Percentiles rank a stretch among this genome's conserved stretches.
phyloP scores from a whole-genome alignment of 92 coral and sea anemone species.

The Epizoanthus scotinus region DNA sequence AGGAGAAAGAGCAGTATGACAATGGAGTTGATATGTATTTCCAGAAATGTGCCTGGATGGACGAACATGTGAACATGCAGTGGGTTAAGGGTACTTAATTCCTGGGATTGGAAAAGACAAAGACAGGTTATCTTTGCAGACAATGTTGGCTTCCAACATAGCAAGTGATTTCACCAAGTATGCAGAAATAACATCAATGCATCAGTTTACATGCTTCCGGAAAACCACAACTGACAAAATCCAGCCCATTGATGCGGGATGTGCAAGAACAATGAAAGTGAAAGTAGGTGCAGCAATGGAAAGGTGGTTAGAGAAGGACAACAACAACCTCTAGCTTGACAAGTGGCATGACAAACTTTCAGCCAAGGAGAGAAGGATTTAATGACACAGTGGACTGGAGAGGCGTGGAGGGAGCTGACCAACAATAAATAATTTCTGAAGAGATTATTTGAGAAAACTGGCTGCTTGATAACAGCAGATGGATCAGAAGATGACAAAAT shows the following conservation, averaged over 20 bases:
- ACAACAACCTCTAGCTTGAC: slow-evolving; percentile 51
- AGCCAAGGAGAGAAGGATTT: too few relatives aligned
- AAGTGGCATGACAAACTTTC: slow-evolving; percentile 9
- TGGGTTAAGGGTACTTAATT: slow-evolving; percentile 41
- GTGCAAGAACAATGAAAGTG: slow-evolving; percentile 54
- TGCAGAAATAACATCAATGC: slow-evolving; percentile 65
- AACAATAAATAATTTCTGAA: slow-evolving; percentile 2
- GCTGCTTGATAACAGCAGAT: slow-evolving; percentile 63
- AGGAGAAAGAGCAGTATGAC: slow-evolving; percentile 47
- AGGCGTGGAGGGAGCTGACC: too few relatives aligned
- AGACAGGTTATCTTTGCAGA: slow-evolving; percentile 56
- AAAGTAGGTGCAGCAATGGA: slow-evolving; percentile 67
- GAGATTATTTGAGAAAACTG: slow-evolving; percentile 63
- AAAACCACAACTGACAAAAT: slow-evolving; percentile 65
- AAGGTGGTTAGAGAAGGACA: slow-evolving; percentile 56
- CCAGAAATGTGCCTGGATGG: slow-evolving; percentile 65
- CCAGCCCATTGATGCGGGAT: slow-evolving; percentile 68
- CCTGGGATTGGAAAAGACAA: slow-evolving; percentile 46
- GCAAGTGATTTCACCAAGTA: slow-evolving; percentile 48
- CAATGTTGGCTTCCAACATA: slow-evolving; percentile 50
- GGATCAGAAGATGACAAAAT: slow-evolving; percentile 54
- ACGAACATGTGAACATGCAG: slow-evolving; percentile 44
- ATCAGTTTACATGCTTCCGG: slow-evolving; percentile 57
- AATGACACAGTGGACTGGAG: too few relatives aligned
- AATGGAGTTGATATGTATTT: slow-evolving; percentile 61